Evolutionary conservation across 2,888 invertebrate genomes (phyloP), one percentile per base, ranked within the genome.

Genomic region (Hoplodrina blanda): DNA sequence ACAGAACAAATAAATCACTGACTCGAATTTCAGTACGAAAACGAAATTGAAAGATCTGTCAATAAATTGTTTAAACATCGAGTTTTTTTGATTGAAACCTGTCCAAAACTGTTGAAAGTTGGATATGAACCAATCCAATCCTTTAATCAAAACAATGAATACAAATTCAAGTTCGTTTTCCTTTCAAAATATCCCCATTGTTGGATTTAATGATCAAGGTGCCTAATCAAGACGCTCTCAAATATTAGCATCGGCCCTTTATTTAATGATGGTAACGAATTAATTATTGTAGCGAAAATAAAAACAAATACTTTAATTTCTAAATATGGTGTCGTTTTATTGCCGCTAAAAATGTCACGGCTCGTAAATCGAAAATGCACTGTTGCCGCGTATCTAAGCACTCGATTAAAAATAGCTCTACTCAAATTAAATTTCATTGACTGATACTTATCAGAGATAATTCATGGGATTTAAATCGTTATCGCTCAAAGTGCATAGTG

Each of bases 401-500:
- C 61, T 61, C 55, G 55, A 80, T 76, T 73, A 71, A 74, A 76
- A 80, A 78, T 74, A 75, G 70, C 53, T 61, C 49, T n/a, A 19
- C 46, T 46, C n/a, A 46, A 67, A 17, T 63, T 74, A 19, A 63
- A 63, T 79, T 73, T 68, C 63, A 76, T 73, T 67, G 61, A 68
- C 17, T 50, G 62, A 79, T 68, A 64, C 17, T 62, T 54, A 74
- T 69, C 65, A 19, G 60, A 73, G 61, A 63, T 73, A 72, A 76
- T 83, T 73, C 71, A 80, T 69, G 67, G 74, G 85, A 72, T 89
- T 90, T 81, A 85, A 92, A 92, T 93, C 91, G 90, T 92, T 93
- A 94, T 93, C 92, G 87, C 69, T 77, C 62, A 84, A 87, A 91
- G 90, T 93, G 93, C 93, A 92, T 91, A 86, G 90, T 88, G 88